Evolutionary conservation across 1,140 invertebrate genomes (phyloP).

Genomic region (Drosophila triauraria): DNA sequence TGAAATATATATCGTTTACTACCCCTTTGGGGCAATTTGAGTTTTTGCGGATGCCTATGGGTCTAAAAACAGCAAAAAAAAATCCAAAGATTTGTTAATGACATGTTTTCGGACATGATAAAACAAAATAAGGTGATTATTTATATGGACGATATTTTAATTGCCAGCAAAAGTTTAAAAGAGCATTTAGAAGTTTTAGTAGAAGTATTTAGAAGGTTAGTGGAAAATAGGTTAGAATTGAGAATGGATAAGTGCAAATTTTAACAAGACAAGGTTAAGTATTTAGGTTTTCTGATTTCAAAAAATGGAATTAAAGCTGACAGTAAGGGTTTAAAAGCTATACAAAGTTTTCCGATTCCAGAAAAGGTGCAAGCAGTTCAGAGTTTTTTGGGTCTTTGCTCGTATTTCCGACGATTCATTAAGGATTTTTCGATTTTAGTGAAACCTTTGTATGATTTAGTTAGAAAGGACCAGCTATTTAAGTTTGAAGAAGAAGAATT

Average conservation of each 20-base stretch:
- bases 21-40: no score
- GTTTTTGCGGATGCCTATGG: no score
- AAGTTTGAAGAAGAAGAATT: no score
- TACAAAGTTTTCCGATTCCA: background rate
- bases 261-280: background rate
- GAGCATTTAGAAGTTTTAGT: background rate
- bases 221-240: background rate
- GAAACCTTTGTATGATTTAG: no score
- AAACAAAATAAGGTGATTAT: background rate
- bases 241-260: slow-evolving; percentile 1
- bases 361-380: background rate
- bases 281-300: slow-evolving; percentile 1
- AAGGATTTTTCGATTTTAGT: background rate
- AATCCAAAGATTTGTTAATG: background rate
- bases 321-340: background rate
- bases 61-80: no score
- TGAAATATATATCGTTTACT: no score
- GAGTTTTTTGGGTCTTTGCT: background rate
- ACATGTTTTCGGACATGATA: background rate
- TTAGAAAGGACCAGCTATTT: no score
- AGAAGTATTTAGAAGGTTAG: background rate
- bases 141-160: background rate
- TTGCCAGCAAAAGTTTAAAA: background rate
- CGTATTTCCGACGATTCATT: background rate
- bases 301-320: background rate